These are phyloP conservation scores for Drosophila nr. perissopoda DNA, from an alignment of 2,888 invertebrate genomes.

Conservation along the genomic window DNA sequence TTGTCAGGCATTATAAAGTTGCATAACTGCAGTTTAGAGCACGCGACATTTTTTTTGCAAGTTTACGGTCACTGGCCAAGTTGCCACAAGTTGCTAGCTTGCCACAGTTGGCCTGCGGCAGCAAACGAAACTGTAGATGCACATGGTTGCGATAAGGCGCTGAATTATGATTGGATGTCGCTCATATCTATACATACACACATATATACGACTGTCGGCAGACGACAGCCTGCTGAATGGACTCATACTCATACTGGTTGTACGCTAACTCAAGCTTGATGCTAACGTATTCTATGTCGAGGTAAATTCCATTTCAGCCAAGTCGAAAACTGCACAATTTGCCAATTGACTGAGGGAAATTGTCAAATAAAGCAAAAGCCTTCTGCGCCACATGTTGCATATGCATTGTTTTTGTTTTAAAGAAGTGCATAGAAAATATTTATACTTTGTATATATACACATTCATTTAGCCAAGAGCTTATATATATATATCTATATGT, in stretches of 20 bases:
- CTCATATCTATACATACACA: constrained; percentile 60
- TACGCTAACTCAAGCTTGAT: constrained; percentile 1
- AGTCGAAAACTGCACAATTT: constrained; percentile 38
- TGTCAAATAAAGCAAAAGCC: neutral
- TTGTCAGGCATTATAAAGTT: constrained; percentile 80
- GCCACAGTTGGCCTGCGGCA: constrained; percentile 24
- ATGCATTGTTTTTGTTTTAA: neutral
- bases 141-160: constrained; percentile 68
- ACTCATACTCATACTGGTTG: constrained; percentile 4
- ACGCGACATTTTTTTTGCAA: constrained; percentile 78
- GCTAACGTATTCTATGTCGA: constrained; percentile 12
- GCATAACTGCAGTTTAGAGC: constrained; percentile 80
- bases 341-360: constrained; percentile 39
- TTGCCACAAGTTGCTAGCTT: constrained; percentile 30
- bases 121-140: constrained; percentile 67
- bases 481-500: constrained; percentile 22
- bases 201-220: constrained; percentile 25
- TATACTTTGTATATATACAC: neutral
- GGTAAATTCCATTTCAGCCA: constrained; percentile 14
- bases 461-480: neutral
- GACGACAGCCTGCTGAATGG: constrained; percentile 23
- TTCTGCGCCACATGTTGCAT: neutral
- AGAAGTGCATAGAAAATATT: neutral
- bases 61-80: constrained; percentile 70
- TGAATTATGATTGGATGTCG: constrained; percentile 74